Percentiles rank a stretch among this genome's conserved stretches.
Conservation (phyloP, 2,888 invertebrate genomes). For the Lissonota sp. region DNA sequence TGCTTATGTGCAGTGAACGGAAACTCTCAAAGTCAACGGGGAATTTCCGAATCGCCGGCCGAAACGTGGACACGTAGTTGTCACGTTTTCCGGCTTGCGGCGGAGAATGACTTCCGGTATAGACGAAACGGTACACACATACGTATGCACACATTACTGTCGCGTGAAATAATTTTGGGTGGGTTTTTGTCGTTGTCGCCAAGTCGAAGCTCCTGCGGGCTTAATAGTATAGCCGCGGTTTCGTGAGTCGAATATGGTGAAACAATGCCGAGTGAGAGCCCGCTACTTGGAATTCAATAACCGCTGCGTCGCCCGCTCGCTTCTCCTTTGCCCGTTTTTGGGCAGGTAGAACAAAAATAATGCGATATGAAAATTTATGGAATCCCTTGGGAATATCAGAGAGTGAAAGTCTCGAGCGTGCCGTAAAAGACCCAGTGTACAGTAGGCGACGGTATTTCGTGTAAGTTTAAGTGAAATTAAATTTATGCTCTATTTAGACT, state of each 20-base stretch:
- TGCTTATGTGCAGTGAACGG: slow-evolving; percentile 1
- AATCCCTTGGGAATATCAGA: slow-evolving; percentile 45
- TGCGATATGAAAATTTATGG: slow-evolving; percentile 39
- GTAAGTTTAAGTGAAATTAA: too few species aligned
- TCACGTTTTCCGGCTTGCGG: slow-evolving; percentile 51
- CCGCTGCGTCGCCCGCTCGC: slow-evolving; percentile 19
- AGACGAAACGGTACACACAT: slow-evolving; percentile 32
- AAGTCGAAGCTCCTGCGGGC: slow-evolving; percentile 1
- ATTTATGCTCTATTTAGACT: too few species aligned
- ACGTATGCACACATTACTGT: not conserved
- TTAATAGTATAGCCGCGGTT: slow-evolving; percentile 5
- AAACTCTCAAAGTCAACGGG: slow-evolving; percentile 19
- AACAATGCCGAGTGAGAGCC: slow-evolving; percentile 40
- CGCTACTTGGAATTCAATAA: slow-evolving; percentile 58
- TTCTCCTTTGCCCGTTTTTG: slow-evolving; percentile 34
- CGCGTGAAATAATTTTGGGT: slow-evolving; percentile 49
- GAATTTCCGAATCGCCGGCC: slow-evolving; percentile 43
- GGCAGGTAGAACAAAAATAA: slow-evolving; percentile 16
- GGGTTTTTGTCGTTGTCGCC: slow-evolving; percentile 5
- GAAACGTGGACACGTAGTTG: slow-evolving; percentile 37
- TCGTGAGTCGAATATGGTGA: slow-evolving; percentile 58
- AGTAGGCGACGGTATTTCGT: too few species aligned
- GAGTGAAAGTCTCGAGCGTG: too few species aligned
- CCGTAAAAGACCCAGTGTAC: too few species aligned
- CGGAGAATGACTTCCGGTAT: slow-evolving; percentile 49